Base-by-base conservation (phyloP, 2,888 invertebrate species). In the Agrotis ipsilon region DNA sequence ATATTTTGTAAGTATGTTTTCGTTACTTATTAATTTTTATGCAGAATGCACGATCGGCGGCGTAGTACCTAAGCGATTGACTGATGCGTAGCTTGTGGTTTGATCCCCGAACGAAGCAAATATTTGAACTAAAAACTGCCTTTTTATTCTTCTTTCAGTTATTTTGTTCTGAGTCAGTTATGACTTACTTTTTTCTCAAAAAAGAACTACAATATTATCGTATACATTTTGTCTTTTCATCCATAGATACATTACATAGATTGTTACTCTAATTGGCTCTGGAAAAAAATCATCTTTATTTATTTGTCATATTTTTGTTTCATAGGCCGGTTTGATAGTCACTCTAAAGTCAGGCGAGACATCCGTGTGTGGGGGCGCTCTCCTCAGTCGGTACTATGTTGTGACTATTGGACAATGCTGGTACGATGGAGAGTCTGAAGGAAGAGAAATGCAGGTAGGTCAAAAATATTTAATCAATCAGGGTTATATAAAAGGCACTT, bases 361-460 rank as follows among this genome's bases (percentile, higher is more conserved):
- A 2, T 80, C 76, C 16, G 27, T 77, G 0, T 77, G 76, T 19
- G 80, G 77, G 0, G 77, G 77, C 7, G 48, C 75, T 24, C 68
- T 77, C 16, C 13, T 77, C 4, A 68, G 9, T n/a, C 60, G 48
- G 0, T 45, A 64, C 51, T 49, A 63, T n/a, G 63, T 80, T 2
- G 63, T 77, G 24, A 64, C 77, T 2, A 27, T 45, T 4, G 77
- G 51, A 0, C 68, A 68, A 7, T 68, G 80, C 21, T 75, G 68
- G 75, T 51, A 75, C 21, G 77, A 77, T 2, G 77, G 77, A 1
- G 68, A 64, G 14, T n/a, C 19, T 0, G 51, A 68, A 27, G 81
- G 67, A 16, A 51, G 16, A 43, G 3, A 52, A 19, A 55, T 75
- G 13, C 59, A 63, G 75, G 76, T 49, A 3, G 43, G 58, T 2